Percentiles rank a stretch among this genome's conserved stretches.
Conservation (phyloP, 2,888 invertebrate species). For the Apotomis capreana region DNA sequence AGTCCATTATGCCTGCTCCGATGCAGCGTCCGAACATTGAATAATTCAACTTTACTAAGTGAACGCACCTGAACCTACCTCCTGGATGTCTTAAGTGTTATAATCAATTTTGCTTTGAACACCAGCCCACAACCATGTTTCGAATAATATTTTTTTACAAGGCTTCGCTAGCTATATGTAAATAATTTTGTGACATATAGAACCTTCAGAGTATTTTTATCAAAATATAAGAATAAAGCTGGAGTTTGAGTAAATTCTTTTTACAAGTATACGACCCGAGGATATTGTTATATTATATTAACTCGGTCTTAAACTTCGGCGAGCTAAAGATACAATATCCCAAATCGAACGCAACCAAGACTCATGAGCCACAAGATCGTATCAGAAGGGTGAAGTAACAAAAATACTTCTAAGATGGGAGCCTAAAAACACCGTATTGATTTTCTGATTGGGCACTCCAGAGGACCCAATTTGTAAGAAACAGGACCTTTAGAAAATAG, state of each 20-base stretch:
- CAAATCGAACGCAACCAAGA: constrained; percentile 16
- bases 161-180: no score
- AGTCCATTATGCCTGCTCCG: constrained; percentile 6
- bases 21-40: constrained; percentile 16
- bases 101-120: constrained; percentile 31
- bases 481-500: constrained; percentile 25
- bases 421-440: constrained; percentile 33
- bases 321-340: neutral
- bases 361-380: constrained; percentile 21
- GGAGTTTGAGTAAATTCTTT: no score
- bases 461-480: constrained; percentile 33
- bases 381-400: constrained; percentile 29
- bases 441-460: constrained; percentile 37
- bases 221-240: no score
- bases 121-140: constrained; percentile 6
- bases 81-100: constrained; percentile 10
- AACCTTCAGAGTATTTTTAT: no score
- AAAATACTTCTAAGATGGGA: constrained; percentile 19
- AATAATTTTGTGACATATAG: no score
- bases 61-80: constrained; percentile 34
- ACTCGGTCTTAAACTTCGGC: neutral
- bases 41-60: constrained; percentile 35
- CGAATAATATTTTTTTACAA: constrained; percentile 10
- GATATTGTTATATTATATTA: neutral
- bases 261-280: no score